Percentiles rank a stretch among this genome's conserved stretches.
Evolutionary conservation across 2,113 vertebrate species (phyloP).

Genomic region (Muscicapa adusta): DNA sequence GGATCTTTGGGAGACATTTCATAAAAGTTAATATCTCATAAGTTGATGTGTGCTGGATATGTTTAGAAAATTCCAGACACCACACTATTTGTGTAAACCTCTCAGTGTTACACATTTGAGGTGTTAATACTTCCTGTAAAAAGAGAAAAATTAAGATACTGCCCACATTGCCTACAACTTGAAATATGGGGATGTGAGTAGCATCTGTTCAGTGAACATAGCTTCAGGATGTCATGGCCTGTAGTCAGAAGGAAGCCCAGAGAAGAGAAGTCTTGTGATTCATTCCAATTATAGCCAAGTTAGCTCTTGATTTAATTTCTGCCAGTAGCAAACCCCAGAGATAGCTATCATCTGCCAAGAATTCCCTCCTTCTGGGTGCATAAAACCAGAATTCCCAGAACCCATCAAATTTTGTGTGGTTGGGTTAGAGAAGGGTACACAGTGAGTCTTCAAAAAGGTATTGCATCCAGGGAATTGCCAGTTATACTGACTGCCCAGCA

Average conservation of each 20-base stretch:
- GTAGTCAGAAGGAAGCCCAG: neutral
- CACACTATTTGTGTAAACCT: neutral
- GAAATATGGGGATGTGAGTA: neutral
- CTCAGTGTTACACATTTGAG: neutral
- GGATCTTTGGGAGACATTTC: neutral
- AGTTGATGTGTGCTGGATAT: neutral
- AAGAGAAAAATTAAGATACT: neutral
- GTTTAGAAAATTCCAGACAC: neutral
- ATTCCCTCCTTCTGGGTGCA: neutral
- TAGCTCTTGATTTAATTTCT: slow-evolving; percentile 2
- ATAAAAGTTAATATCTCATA: neutral
- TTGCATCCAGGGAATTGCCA: neutral
- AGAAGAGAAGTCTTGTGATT: neutral
- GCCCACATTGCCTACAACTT: neutral
- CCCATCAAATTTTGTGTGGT: neutral
- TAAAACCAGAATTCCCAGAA: neutral
- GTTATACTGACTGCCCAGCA: neutral
- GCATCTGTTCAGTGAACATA: neutral
- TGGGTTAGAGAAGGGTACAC: neutral
- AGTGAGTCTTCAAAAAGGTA: neutral
- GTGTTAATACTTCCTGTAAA: neutral
- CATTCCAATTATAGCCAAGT: neutral
- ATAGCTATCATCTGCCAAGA: neutral
- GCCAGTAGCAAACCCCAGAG: neutral
- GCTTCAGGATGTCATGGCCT: neutral